These are phyloP conservation scores for Lacerta agilis DNA, from an alignment of 2,797 vertebrate genomes.

Conservation along the genomic window DNA sequence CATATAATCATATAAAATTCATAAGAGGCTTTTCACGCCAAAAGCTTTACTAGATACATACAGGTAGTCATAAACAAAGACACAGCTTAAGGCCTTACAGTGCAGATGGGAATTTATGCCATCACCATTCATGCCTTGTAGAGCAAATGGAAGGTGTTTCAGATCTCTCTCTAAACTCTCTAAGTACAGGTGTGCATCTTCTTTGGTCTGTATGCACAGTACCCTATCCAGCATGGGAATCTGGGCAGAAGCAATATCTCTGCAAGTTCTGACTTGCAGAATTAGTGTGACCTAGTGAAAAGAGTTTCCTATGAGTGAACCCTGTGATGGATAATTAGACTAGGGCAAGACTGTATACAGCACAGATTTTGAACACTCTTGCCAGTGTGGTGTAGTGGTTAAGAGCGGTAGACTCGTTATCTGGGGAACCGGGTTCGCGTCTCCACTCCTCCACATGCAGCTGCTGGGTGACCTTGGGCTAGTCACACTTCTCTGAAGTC, in stretches of 20 bases:
- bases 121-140: neutral
- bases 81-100: neutral
- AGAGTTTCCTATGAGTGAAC: neutral
- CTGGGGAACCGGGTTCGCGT: too few relatives aligned
- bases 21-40: too few relatives aligned
- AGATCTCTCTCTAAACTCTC: too few relatives aligned
- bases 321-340: neutral
- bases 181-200: neutral
- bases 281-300: neutral
- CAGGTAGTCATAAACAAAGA: too few relatives aligned
- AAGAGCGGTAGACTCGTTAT: too few relatives aligned
- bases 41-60: too few relatives aligned
- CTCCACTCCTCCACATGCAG: too few relatives aligned
- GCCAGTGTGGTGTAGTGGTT: too few relatives aligned
- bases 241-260: neutral
- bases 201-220: neutral
- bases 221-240: neutral
- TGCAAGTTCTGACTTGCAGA: neutral
- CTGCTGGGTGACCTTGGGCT: too few relatives aligned
- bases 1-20: too few relatives aligned
- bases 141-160: neutral
- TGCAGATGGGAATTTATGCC: neutral
- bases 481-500: too few relatives aligned
- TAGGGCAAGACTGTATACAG: neutral
- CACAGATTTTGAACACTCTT: constrained; percentile 14